A percentile compares a stretch with the other conserved stretches of the same genome.
Conservation (phyloP, 2,888 invertebrate genomes). For the Actias luna region DNA sequence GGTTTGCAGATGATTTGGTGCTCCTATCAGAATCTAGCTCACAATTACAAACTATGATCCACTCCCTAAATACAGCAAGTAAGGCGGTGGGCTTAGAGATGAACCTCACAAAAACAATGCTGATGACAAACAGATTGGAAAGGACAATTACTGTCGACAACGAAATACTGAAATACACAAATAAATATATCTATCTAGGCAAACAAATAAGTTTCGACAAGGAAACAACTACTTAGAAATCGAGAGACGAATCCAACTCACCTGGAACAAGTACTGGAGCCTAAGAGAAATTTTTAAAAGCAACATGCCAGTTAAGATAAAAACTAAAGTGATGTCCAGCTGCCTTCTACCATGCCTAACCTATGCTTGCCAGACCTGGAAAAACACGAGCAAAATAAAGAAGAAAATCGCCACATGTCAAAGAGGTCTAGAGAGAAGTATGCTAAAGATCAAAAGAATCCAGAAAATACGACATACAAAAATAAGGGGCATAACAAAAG, state of each 20-base stretch:
- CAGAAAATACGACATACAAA: background rate
- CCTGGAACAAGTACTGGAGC: no score
- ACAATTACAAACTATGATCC: conserved; percentile 20
- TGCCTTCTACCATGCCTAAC: no score
- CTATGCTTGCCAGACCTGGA: no score
- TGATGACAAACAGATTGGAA: conserved; percentile 22
- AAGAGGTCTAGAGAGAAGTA: background rate
- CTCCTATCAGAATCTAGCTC: background rate
- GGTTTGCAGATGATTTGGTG: background rate
- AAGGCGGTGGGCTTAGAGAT: conserved; percentile 21
- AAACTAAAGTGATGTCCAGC: no score
- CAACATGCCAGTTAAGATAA: no score
- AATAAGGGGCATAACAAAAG: background rate
- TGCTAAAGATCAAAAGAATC: background rate
- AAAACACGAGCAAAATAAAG: background rate
- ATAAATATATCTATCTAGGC: conserved; percentile 18
- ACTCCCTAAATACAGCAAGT: conserved; percentile 20
- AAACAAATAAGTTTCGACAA: conserved; percentile 16
- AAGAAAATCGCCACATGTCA: background rate
- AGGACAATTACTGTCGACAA: conserved; percentile 12
- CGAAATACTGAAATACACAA: conserved; percentile 13
- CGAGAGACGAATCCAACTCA: conserved; percentile 13
- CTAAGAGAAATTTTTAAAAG: no score
- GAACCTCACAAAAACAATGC: conserved; percentile 23
- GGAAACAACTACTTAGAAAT: conserved; percentile 13